A percentile compares a stretch with the other conserved stretches of the same genome.
These are phyloP conservation scores for Euthynnus affinis DNA, from an alignment of 2,797 vertebrate genomes.

Conservation along the genomic window DNA sequence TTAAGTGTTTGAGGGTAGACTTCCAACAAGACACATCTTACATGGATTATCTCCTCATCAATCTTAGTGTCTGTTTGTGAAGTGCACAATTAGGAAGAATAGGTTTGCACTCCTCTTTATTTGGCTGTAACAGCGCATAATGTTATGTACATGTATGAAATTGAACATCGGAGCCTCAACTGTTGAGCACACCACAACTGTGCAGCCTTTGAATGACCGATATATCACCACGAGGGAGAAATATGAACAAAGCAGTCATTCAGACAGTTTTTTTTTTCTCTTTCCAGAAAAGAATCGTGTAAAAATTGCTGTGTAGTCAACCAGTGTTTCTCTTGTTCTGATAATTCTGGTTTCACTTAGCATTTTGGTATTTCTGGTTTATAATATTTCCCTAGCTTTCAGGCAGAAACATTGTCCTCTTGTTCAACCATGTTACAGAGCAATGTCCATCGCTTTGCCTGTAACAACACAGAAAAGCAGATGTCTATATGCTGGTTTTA, in stretches of 20 bases:
- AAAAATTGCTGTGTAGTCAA: constrained; percentile 52
- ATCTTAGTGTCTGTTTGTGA: constrained; percentile 68
- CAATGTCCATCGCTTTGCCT: constrained; percentile 50
- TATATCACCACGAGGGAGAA: constrained; percentile 57
- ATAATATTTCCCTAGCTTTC: constrained; percentile 61
- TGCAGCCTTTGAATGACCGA: constrained; percentile 58
- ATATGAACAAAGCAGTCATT: constrained; percentile 72
- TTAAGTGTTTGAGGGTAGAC: constrained; percentile 78
- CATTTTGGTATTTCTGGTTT: constrained; percentile 66
- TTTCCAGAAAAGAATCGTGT: constrained; percentile 36
- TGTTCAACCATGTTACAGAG: constrained; percentile 63
- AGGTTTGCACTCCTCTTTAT: constrained; percentile 42
- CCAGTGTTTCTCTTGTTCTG: constrained; percentile 42
- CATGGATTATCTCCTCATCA: constrained; percentile 80
- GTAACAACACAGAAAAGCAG: constrained; percentile 61
- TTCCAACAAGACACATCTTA: constrained; percentile 77
- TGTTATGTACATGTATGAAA: constrained; percentile 29
- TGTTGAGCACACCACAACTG: constrained; percentile 42
- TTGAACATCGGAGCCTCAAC: constrained; percentile 30
- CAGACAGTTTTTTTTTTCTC: constrained; percentile 22
- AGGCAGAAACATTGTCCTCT: constrained; percentile 65
- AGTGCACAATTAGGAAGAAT: constrained; percentile 66
- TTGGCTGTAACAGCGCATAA: constrained; percentile 18
- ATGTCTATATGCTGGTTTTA: constrained; percentile 69
- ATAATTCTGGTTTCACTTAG: constrained; percentile 77